A percentile compares a stretch with the other conserved stretches of the same genome.
These are phyloP conservation scores for Caenorhabditis briggsae DNA, from an alignment of 1,140 invertebrate species.

Conservation along the genomic window DNA sequence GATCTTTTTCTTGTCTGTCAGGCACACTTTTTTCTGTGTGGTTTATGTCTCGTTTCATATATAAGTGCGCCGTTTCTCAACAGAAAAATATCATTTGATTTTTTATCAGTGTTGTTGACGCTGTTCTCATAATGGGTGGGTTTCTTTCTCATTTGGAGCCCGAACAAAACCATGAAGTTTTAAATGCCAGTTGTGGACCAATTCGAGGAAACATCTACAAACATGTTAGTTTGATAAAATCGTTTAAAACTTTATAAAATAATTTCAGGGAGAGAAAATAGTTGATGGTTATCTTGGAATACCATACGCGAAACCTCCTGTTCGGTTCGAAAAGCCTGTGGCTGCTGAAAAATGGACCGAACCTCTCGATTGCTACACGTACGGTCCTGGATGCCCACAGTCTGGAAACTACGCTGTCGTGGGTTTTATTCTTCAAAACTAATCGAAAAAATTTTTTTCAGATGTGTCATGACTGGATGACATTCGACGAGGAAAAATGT, in stretches of 20 bases:
- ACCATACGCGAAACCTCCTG: not conserved
- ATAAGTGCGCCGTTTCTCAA: no score
- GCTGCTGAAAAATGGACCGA: conserved; percentile 4
- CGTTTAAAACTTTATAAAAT: not conserved
- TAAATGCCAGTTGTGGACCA: not conserved
- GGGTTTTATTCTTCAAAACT: not conserved
- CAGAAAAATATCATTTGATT: no score
- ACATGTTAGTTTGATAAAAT: not conserved
- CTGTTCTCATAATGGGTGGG: not conserved
- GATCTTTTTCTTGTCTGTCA: no score
- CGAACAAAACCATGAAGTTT: not conserved
- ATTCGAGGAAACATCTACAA: conserved; percentile 12
- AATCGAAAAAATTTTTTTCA: not conserved
- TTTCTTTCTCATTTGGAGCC: not conserved
- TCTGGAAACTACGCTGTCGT: not conserved
- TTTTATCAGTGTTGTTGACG: no score
- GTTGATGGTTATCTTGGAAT: not conserved
- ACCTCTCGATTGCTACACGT: not conserved
- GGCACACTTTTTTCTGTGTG: no score
- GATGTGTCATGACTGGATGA: not conserved
- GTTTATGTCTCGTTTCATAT: no score
- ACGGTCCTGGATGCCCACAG: conserved; percentile 6
- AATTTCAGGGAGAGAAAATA: not conserved
- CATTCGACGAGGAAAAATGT: conserved; percentile 85
- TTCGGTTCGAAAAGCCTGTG: conserved; percentile 13